Evolutionary conservation across 2,888 invertebrate species (phyloP).

Genomic region (Nephrotoma appendiculata): DNA sequence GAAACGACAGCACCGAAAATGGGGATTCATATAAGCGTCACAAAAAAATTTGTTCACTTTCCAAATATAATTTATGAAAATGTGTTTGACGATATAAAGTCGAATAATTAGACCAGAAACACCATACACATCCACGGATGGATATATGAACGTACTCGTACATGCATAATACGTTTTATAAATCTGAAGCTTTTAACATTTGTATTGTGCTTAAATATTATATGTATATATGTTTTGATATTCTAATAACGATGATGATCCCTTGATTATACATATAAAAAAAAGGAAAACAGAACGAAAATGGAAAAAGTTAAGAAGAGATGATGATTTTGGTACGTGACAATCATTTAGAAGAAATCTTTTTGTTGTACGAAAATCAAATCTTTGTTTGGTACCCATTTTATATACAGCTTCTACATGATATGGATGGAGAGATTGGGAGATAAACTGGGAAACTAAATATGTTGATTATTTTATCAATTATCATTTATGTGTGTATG

Average conservation of each 20-base stretch:
- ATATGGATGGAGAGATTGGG: not conserved
- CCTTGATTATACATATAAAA: not conserved
- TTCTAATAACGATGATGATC: not conserved
- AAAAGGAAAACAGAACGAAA: not conserved
- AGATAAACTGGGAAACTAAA: not conserved
- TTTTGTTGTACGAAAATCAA: not conserved
- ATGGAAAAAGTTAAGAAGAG: not conserved
- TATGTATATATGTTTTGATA: not conserved
- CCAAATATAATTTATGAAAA: not conserved
- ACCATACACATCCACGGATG: not conserved
- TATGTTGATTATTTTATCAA: not conserved
- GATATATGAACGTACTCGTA: not conserved
- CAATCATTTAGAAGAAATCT: not conserved
- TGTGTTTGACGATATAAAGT: not conserved
- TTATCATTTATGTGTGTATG: not conserved
- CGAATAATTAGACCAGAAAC: not conserved
- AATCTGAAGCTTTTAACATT: not conserved
- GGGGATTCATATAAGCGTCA: not conserved
- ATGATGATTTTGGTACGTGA: not conserved
- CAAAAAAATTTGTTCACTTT: not conserved
- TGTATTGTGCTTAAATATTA: not conserved
- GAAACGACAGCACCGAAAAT: not conserved
- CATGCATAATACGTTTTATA: not conserved
- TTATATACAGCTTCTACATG: not conserved
- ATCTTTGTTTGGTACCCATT: not conserved